Conservation (phyloP, 2,888 invertebrate genomes). For the Standfussiana lucernea region DNA sequence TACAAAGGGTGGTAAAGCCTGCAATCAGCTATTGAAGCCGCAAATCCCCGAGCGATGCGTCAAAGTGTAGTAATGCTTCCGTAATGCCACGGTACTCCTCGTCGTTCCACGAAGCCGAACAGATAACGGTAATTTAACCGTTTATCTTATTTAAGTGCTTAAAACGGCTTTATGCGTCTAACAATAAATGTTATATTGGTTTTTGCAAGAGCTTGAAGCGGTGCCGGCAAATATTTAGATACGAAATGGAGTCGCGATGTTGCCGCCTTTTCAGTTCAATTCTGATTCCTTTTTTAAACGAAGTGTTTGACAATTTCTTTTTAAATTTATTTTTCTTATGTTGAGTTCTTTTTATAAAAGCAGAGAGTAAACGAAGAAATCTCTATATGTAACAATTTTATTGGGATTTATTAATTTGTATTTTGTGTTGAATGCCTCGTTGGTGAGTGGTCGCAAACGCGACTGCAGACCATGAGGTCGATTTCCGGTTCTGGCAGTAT, state of each 20-base stretch:
- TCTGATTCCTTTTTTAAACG: slow-evolving; percentile 23
- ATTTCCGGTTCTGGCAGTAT: too few species aligned
- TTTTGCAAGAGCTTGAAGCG: slow-evolving; percentile 26
- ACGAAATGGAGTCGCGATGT: background rate
- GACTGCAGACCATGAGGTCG: too few species aligned
- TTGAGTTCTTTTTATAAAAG: background rate
- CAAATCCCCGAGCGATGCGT: slow-evolving; percentile 60
- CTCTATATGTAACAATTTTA: background rate
- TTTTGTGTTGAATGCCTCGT: too few species aligned
- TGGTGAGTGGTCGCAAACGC: too few species aligned
- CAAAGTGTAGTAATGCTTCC: slow-evolving; percentile 40
- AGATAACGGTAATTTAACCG: slow-evolving; percentile 56
- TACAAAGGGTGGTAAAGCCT: slow-evolving; percentile 55
- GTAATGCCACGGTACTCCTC: slow-evolving; percentile 28
- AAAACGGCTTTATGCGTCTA: slow-evolving; percentile 49
- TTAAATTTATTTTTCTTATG: background rate
- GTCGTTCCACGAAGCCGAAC: slow-evolving; percentile 36
- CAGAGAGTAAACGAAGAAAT: background rate
- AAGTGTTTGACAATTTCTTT: background rate
- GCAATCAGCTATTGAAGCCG: slow-evolving; percentile 55
- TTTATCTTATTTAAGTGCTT: slow-evolving; percentile 57
- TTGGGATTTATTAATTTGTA: background rate
- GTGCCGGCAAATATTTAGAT: background rate
- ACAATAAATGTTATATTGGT: slow-evolving; percentile 57
- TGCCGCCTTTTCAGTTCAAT: background rate